These are phyloP conservation scores for Osmerus eperlanus DNA, from an alignment of 2,113 vertebrate species.

Conservation along the genomic window DNA sequence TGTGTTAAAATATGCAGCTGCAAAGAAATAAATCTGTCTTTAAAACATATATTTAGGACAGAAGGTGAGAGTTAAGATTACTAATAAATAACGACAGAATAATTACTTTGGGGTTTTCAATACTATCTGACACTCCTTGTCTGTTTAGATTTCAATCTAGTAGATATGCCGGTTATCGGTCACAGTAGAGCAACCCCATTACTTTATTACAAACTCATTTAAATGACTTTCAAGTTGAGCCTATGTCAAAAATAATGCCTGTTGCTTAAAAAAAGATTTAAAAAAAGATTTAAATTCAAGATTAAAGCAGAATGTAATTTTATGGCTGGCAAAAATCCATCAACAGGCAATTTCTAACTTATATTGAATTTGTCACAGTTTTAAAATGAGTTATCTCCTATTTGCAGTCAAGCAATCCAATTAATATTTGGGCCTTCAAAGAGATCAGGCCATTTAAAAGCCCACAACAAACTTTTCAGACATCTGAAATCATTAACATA, in stretches of 20 bases:
- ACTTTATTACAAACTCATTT: constrained; percentile 37
- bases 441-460: not conserved
- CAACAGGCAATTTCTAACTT: constrained; percentile 37
- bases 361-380: not conserved
- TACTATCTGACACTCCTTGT: not conserved
- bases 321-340: constrained; percentile 41
- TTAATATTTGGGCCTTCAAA: not conserved
- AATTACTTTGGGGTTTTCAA: constrained; percentile 19
- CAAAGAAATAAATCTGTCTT: too few species aligned
- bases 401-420: constrained; percentile 14
- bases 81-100: constrained; percentile 19
- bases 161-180: constrained; percentile 6
- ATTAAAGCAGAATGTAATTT: constrained; percentile 44
- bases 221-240: constrained; percentile 28
- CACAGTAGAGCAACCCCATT: constrained; percentile 26
- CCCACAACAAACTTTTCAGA: not conserved
- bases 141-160: constrained; percentile 21
- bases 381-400: constrained; percentile 33
- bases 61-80: not conserved
- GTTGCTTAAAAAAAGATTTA: constrained; percentile 10
- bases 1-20: too few species aligned
- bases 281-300: constrained; percentile 44
- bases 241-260: constrained; percentile 27
- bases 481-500: not conserved
- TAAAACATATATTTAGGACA: not conserved